Base-by-base conservation (phyloP, 2,797 vertebrate genomes). In the Petrocephalus schoutedeni region DNA sequence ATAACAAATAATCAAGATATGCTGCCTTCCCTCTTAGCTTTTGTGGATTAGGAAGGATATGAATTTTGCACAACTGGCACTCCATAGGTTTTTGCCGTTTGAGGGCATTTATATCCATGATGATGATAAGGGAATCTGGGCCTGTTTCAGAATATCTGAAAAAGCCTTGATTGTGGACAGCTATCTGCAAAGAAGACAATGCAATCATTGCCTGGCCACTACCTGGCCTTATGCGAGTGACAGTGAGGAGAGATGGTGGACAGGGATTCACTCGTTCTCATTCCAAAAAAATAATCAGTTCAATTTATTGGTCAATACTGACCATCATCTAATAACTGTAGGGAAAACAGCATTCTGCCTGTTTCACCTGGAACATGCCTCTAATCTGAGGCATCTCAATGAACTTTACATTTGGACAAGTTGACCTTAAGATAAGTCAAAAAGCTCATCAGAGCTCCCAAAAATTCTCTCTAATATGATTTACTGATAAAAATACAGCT, bases 381-480 rank as follows among this genome's bases (percentile, higher is more conserved):
- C 21, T 77, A 21, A 67, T 56, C 71, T 57, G 51, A 56, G 23
- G 83, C 28, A 23, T 85, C 74, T 80, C 74, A 32, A 53, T 54
- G 12, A 85, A 54, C 28, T 23, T 88, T 49, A 32, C 61, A 41
- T 51, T 53, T 56, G 74, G n/a, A 19, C 51, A 54, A 61, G 23
- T 9, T n/a, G 10, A 54, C 0, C 28, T 54, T 89, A 89, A 87
- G 59, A 53, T 80, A 12, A n/a, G 88, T 80, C 45, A 80, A 45
- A 80, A 23, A 64, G 77, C 45, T n/a, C 71, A 77, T 45, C 41
- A n/a, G 21, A 87, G 88, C 80, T 64, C 56, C 21, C 28, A 45
- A 28, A 28, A 87, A 54, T 32, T 49, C 49, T 49, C 4, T 85
- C 16, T 12, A 89, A 61, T 86, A 36, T 84, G 71, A 88, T 86